phyloP scores from a whole-genome alignment of 2,888 invertebrate species.

The Parapristionchus giblindavisi region DNA sequence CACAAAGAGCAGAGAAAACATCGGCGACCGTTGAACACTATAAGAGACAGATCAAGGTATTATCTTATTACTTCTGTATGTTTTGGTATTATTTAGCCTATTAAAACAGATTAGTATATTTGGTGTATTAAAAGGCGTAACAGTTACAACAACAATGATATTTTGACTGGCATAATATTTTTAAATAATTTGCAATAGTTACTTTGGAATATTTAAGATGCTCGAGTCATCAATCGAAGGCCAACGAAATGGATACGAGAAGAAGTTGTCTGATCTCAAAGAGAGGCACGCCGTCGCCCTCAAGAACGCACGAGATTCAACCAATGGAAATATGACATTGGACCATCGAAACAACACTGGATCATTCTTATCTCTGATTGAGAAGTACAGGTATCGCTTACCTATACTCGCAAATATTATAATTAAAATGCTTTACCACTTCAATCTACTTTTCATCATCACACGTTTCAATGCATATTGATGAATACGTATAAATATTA shows the following conservation, averaged over 20 bases:
- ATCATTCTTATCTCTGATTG: conserved; percentile 48
- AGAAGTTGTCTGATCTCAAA: conserved; percentile 42
- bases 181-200: too few species aligned
- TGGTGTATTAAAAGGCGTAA: too few species aligned
- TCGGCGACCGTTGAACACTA: conserved; percentile 43
- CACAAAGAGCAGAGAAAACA: conserved; percentile 36
- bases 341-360: conserved; percentile 35
- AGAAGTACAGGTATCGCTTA: conserved; percentile 54
- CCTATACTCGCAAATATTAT: too few species aligned
- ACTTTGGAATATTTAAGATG: conserved; percentile 44
- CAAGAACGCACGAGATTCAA: conserved; percentile 6
- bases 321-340: background rate
- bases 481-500: too few species aligned
- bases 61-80: too few species aligned
- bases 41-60: conserved; percentile 52
- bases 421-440: too few species aligned
- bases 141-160: too few species aligned
- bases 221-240: conserved; percentile 50
- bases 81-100: too few species aligned
- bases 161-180: too few species aligned
- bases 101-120: too few species aligned
- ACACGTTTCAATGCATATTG: too few species aligned
- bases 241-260: conserved; percentile 56
- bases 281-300: conserved; percentile 43
- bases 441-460: too few species aligned